Evolutionary conservation across 2,888 invertebrate species (phyloP).

Genomic region (Diabrotica balteata): DNA sequence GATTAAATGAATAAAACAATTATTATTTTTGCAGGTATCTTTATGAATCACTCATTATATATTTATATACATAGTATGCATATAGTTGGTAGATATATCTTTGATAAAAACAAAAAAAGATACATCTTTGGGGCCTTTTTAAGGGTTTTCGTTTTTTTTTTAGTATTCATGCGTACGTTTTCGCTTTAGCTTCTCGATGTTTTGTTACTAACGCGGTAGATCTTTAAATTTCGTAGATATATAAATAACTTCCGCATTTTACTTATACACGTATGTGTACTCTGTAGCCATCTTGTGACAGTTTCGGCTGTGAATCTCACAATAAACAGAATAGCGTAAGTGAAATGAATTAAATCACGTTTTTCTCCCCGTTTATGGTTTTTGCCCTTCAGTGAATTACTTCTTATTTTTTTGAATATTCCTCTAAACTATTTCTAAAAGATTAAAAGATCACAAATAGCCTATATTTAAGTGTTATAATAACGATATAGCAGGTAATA

Average conservation of each 20-base stretch:
- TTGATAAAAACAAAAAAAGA: too few relatives aligned
- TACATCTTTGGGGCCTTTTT: too few relatives aligned
- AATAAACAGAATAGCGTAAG: conserved; percentile 93
- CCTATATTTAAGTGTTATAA: too few relatives aligned
- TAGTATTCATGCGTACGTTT: too few relatives aligned
- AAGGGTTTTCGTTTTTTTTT: too few relatives aligned
- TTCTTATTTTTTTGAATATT: neutral
- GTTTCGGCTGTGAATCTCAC: conserved; percentile 91
- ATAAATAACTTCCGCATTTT: conserved; percentile 18
- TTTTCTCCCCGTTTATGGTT: conserved; percentile 11
- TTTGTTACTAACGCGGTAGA: conserved; percentile 4
- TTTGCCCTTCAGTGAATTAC: neutral
- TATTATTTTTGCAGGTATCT: too few relatives aligned
- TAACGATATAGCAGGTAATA: too few relatives aligned
- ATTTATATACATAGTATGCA: too few relatives aligned
- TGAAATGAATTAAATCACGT: conserved; percentile 48
- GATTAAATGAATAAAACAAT: too few relatives aligned
- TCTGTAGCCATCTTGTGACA: conserved; percentile 89
- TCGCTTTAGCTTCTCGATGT: neutral
- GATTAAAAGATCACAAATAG: too few relatives aligned
- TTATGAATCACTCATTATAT: too few relatives aligned
- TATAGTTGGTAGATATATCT: too few relatives aligned
- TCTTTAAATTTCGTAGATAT: conserved; percentile 7
- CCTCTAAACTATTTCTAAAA: conserved; percentile 12
- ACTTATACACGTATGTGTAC: conserved; percentile 48